Evolutionary conservation across 2,797 vertebrate species (phyloP).

Genomic region (Ambastaia sidthimunki): DNA sequence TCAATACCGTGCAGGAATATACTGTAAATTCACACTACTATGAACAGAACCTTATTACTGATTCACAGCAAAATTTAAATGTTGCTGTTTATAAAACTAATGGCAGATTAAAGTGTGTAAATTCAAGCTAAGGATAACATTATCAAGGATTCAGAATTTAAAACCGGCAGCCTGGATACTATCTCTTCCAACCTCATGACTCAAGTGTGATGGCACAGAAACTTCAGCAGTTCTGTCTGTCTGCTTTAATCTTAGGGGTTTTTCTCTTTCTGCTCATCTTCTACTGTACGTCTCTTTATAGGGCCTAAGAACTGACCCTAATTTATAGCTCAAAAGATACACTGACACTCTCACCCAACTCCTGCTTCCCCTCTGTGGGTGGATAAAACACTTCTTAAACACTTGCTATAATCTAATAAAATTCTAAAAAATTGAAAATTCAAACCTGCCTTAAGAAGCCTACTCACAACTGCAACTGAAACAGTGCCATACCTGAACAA

Average conservation of each 20-base stretch:
- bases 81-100: no score
- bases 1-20: no score
- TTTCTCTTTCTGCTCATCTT: not conserved
- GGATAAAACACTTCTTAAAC: constrained; percentile 58
- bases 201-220: not conserved
- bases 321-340: constrained; percentile 35
- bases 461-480: not conserved
- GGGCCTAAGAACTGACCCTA: not conserved
- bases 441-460: not conserved
- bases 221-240: not conserved
- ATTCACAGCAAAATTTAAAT: no score
- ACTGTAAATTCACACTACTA: no score
- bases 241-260: not conserved
- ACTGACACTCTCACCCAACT: constrained; percentile 1
- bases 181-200: not conserved
- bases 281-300: not conserved
- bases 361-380: constrained; percentile 41
- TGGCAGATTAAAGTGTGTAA: no score
- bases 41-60: no score
- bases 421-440: not conserved
- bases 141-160: not conserved
- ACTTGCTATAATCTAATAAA: not conserved
- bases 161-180: not conserved
- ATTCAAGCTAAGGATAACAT: not conserved
- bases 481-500: not conserved